Percentiles rank a stretch among this genome's conserved stretches.
Evolutionary conservation across 2,113 vertebrate genomes (phyloP).

Genomic region (Empidonax alnorum): DNA sequence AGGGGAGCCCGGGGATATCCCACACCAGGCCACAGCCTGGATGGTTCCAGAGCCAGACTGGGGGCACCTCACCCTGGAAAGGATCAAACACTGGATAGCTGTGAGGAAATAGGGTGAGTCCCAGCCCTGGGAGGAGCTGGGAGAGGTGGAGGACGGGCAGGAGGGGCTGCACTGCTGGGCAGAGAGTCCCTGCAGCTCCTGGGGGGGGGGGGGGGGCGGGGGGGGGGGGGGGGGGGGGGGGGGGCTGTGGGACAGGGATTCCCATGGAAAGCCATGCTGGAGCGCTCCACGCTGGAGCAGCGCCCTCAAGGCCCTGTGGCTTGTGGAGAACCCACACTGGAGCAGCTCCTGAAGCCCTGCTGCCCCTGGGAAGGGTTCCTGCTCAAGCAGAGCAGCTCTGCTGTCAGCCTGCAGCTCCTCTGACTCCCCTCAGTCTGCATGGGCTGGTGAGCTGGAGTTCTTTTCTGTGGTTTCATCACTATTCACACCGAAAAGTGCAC

Average conservation of each 20-base stretch:
- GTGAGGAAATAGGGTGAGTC: not conserved
- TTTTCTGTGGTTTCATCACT: accelerated
- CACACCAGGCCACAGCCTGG: not conserved
- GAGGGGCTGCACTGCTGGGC: accelerated
- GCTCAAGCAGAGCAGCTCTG: not conserved
- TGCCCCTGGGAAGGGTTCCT: accelerated
- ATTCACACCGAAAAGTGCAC: accelerated
- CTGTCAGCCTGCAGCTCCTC: accelerated
- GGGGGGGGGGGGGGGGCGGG: no score
- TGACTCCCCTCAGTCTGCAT: accelerated
- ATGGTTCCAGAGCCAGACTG: not conserved
- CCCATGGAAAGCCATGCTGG: not conserved
- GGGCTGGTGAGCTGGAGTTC: not conserved
- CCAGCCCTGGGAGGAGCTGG: not conserved
- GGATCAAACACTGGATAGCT: not conserved
- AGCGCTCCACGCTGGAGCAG: not conserved
- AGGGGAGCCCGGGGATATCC: not conserved
- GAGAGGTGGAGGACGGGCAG: not conserved
- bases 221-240: no score
- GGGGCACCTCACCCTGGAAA: accelerated
- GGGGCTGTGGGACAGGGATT: accelerated
- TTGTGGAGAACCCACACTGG: accelerated
- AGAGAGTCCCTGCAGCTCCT: not conserved
- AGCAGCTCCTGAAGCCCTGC: not conserved
- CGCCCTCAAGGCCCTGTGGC: not conserved